Conservation (phyloP, 1,140 invertebrate genomes). For the Sweltsa coloradensis region DNA sequence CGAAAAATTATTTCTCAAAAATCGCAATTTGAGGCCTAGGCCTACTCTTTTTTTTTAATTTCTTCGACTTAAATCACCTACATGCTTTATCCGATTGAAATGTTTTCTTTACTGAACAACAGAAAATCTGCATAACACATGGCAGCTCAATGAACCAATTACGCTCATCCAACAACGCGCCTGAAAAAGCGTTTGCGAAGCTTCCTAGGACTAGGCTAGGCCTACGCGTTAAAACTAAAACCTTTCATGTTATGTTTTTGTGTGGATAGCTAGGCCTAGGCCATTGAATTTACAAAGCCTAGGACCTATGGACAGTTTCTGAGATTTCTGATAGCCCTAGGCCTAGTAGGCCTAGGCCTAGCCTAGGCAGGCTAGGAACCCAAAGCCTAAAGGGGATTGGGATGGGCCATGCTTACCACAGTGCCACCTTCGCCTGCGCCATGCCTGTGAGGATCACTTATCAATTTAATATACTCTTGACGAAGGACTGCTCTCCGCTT, state of each 20-base stretch:
- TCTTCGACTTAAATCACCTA: too few species aligned
- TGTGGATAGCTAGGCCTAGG: not conserved
- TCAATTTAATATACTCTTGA: conserved; percentile 53
- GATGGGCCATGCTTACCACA: conserved; percentile 39
- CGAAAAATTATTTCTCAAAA: too few species aligned
- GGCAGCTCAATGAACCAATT: too few species aligned
- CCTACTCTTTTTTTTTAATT: too few species aligned
- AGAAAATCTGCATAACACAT: too few species aligned
- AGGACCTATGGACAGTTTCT: not conserved
- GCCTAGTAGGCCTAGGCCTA: not conserved
- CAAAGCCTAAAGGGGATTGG: too few species aligned
- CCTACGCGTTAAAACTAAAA: not conserved
- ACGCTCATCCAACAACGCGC: too few species aligned
- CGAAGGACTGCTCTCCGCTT: conserved; percentile 39
- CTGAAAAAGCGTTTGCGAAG: too few species aligned
- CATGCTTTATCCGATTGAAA: too few species aligned
- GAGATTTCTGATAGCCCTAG: not conserved
- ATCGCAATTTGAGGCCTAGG: too few species aligned
- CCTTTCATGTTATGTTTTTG: not conserved
- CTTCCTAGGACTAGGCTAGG: too few species aligned
- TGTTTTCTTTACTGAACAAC: too few species aligned
- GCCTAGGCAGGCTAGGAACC: not conserved
- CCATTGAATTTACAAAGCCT: not conserved
- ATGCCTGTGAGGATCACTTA: conserved; percentile 47
- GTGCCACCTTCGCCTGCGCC: conserved; percentile 37